phyloP scores from a whole-genome alignment of 2,888 invertebrate genomes.

The Diaprepes abbreviatus region DNA sequence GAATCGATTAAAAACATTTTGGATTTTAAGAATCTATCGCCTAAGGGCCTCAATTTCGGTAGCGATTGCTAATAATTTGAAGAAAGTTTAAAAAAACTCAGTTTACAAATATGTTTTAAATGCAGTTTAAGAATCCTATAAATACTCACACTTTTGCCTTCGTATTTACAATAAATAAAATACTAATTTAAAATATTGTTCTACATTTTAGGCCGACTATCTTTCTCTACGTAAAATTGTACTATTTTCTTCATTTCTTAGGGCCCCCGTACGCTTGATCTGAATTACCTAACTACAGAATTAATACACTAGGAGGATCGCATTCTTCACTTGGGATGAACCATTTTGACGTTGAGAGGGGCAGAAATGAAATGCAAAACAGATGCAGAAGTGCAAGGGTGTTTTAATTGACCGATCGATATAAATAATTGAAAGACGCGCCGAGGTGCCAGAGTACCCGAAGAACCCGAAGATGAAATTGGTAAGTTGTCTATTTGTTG shows the following conservation, averaged over 20 bases:
- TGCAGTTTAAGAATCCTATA: too few relatives aligned
- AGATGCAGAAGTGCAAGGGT: conserved; percentile 46
- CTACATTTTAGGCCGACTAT: too few relatives aligned
- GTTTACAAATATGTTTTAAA: too few relatives aligned
- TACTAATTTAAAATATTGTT: too few relatives aligned
- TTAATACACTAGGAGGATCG: conserved; percentile 35
- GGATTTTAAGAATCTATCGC: too few relatives aligned
- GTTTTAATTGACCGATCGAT: conserved; percentile 46
- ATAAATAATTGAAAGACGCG: conserved; percentile 43
- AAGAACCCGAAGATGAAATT: conserved; percentile 42
- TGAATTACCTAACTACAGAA: conserved; percentile 36
- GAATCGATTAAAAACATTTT: too few relatives aligned
- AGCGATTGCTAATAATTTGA: too few relatives aligned
- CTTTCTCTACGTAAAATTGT: too few relatives aligned
- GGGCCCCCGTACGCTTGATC: conserved; percentile 31
- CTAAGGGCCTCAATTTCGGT: too few relatives aligned
- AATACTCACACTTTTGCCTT: too few relatives aligned
- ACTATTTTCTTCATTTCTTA: not conserved
- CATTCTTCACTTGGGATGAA: conserved; percentile 47
- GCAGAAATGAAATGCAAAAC: conserved; percentile 7
- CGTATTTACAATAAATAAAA: too few relatives aligned
- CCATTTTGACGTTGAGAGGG: conserved; percentile 22
- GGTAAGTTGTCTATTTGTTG: conserved; percentile 40
- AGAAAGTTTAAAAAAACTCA: too few relatives aligned
- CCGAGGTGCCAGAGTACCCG: conserved; percentile 33